These are phyloP conservation scores for Meloidogyne floridensis DNA, from an alignment of 1,140 invertebrate species.

Conservation along the genomic window DNA sequence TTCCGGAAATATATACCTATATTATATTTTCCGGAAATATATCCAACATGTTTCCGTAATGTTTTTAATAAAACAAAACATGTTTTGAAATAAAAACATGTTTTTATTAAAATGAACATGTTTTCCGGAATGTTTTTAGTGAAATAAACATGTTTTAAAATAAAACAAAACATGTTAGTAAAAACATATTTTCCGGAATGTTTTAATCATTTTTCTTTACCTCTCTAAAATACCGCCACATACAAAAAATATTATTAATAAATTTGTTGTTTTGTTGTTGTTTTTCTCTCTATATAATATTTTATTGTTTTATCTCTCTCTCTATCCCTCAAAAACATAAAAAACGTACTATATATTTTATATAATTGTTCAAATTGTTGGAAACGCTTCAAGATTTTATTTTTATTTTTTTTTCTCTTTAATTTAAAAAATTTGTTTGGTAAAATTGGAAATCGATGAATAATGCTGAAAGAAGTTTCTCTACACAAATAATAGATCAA, in stretches of 20 bases:
- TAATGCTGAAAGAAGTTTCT: too few relatives aligned
- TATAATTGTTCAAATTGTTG: constrained; percentile 1
- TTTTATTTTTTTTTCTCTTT: neutral
- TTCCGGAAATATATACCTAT: too few relatives aligned
- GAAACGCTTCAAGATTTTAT: neutral
- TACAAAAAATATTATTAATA: neutral
- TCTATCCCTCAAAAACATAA: neutral
- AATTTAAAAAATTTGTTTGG: neutral
- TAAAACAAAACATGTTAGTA: neutral
- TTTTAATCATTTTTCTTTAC: neutral
- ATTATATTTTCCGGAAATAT: too few relatives aligned
- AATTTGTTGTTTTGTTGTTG: neutral
- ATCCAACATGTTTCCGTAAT: too few relatives aligned
- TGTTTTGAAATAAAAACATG: too few relatives aligned
- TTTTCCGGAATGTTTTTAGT: too few relatives aligned
- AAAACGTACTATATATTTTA: neutral
- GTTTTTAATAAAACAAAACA: too few relatives aligned
- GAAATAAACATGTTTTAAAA: neutral
- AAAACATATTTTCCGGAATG: neutral
- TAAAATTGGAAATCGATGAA: neutral
- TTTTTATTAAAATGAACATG: too few relatives aligned
- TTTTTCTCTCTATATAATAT: neutral
- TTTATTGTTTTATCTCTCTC: neutral
- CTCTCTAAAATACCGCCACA: too few relatives aligned
- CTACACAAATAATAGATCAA: too few relatives aligned